phyloP scores from a whole-genome alignment of 2,888 invertebrate genomes.

The Clistopyga incitator region DNA sequence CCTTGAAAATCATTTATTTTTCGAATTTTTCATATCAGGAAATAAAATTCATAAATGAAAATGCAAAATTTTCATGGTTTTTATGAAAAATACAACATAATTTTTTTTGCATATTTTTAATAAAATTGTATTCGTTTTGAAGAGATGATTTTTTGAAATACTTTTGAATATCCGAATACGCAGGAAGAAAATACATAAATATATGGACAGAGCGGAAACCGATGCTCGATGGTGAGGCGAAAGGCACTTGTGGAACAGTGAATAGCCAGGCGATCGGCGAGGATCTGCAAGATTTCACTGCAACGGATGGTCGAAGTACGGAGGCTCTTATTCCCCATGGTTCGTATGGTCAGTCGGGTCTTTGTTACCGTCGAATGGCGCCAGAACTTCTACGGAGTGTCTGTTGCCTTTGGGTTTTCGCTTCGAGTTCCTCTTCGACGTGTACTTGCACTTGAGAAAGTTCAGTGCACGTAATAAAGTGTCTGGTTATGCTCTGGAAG shows the following conservation, averaged over 20 bases:
- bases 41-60: too few species aligned
- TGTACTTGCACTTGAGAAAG: constrained; percentile 40
- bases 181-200: not conserved
- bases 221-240: constrained; percentile 29
- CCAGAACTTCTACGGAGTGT: constrained; percentile 52
- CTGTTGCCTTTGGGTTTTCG: constrained; percentile 43
- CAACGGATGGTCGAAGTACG: constrained; percentile 20
- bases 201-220: constrained; percentile 47
- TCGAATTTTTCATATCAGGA: too few species aligned
- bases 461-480: constrained; percentile 44
- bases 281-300: constrained; percentile 62
- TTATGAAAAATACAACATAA: too few species aligned
- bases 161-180: not conserved
- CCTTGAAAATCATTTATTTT: too few species aligned
- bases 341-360: constrained; percentile 58
- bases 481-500: constrained; percentile 54
- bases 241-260: constrained; percentile 42
- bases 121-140: too few species aligned
- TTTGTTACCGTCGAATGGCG: constrained; percentile 60
- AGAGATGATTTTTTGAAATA: too few species aligned
- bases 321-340: constrained; percentile 2
- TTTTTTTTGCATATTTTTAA: too few species aligned
- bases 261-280: constrained; percentile 42
- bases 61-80: too few species aligned
- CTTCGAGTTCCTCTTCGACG: constrained; percentile 10